These are phyloP conservation scores for Limnothrissa miodon DNA, from an alignment of 2,113 vertebrate species.

Conservation along the genomic window DNA sequence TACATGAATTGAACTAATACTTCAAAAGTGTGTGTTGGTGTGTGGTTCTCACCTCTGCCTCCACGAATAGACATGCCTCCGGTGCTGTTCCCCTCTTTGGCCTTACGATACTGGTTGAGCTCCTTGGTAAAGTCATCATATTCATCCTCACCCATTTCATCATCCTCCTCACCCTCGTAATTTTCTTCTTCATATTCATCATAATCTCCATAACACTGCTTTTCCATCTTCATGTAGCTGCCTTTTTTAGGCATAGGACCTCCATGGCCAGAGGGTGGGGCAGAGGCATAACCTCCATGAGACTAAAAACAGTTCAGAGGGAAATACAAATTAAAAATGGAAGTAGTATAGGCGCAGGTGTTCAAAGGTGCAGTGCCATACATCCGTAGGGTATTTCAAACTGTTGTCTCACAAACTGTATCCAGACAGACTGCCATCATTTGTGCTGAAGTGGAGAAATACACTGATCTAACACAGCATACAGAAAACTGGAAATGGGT, in stretches of 20 bases:
- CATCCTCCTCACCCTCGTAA: conserved; percentile 84
- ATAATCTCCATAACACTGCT: conserved; percentile 79
- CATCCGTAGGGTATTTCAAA: too few species aligned
- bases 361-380: too few species aligned
- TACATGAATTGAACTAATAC: neutral
- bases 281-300: conserved; percentile 77
- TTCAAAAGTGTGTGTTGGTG: neutral
- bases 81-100: conserved; percentile 79
- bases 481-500: too few species aligned
- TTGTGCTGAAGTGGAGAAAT: too few species aligned
- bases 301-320: conserved; percentile 57
- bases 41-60: conserved; percentile 56
- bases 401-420: too few species aligned
- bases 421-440: too few species aligned
- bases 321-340: neutral
- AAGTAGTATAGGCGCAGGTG: neutral
- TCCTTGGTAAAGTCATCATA: conserved; percentile 91
- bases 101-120: conserved; percentile 87
- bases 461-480: too few species aligned
- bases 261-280: conserved; percentile 56
- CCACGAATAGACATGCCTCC: conserved; percentile 54
- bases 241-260: conserved; percentile 78
- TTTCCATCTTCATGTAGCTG: conserved; percentile 87
- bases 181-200: conserved; percentile 87
- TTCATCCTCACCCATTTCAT: conserved; percentile 83